Evolutionary conservation across 1,140 invertebrate species (phyloP), one percentile per base, ranked within the genome.

Genomic region (Eupristina koningsbergeri): DNA sequence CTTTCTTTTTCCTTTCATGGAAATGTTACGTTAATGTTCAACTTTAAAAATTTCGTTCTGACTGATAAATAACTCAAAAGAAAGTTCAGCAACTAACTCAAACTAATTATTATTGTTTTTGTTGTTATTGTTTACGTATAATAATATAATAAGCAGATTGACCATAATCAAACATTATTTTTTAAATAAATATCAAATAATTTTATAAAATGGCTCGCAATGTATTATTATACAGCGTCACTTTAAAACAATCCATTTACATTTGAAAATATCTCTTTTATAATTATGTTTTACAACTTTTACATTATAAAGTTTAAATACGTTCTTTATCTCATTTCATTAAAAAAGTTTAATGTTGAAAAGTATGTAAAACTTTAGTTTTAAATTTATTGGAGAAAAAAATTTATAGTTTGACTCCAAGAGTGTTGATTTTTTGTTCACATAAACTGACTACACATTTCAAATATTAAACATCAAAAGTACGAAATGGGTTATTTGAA

Each of bases 251-350:
- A 41, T 71, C 22, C 67, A 41, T 71, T 71, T 71, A 41, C 67
- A 71, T 3, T 26, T 71, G 26, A 41, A 71, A 71, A 8, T 71
- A 26, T 71, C 67, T n/a, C 13, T 71, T 29, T 53, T 75, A 50
- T 75, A 75, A 75, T 75, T 75, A 50, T 50, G 50, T 45, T 75
- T 75, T 53, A 53, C 41, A 50, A 75, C 73, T 75, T 75, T 75
- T 34, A 75, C 34, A 15, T 75, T 50, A 34, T 29, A 75, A 75
- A 75, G 73, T 75, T 75, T 75, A 34, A 75, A 75, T 75, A 53
- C 73, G 73, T 31, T 50, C 73, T 75, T 75, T 50, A 31, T 75
- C 47, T 50, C 45, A 34, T 75, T 75, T 75, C 73, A 75, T 75
- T 53, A 75, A 34, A 50, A 75, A 75, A 75, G 39, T 75, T 75